A percentile compares a stretch with the other conserved stretches of the same genome.
These are phyloP conservation scores for Diplodus sargus DNA, from an alignment of 2,797 vertebrate genomes.

Conservation along the genomic window DNA sequence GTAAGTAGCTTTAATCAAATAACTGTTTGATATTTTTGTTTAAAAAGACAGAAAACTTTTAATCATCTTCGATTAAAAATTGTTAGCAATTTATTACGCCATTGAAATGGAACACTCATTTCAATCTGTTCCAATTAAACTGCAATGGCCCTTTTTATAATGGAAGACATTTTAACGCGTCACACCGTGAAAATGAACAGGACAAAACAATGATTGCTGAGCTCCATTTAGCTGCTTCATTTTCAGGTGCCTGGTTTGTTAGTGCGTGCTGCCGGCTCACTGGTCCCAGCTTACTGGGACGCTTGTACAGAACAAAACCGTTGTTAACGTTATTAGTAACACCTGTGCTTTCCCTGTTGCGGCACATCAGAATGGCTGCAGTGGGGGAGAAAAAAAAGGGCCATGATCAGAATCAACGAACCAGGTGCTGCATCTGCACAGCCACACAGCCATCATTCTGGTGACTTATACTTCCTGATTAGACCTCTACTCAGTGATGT, in stretches of 20 bases:
- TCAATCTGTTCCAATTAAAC: background rate
- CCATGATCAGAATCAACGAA: background rate
- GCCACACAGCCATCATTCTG: background rate
- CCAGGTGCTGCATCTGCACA: background rate
- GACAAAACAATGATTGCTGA: background rate
- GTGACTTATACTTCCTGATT: background rate
- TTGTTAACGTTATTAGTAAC: background rate
- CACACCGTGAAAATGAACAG: background rate
- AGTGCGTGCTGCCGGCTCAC: background rate
- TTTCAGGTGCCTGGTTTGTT: background rate
- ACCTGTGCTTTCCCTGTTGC: background rate
- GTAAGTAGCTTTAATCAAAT: too few species aligned
- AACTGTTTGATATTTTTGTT: too few species aligned
- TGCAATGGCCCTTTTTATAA: background rate
- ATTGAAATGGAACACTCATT: background rate
- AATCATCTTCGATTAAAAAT: too few species aligned
- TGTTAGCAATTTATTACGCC: too few species aligned
- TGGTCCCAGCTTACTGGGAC: background rate
- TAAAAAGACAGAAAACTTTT: too few species aligned
- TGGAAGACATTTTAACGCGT: background rate
- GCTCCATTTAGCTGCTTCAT: background rate
- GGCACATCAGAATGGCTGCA: constrained; percentile 11
- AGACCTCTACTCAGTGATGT: background rate
- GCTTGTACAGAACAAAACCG: background rate
- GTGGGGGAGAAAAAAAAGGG: background rate